Conservation (phyloP, 2,797 vertebrate genomes). For the Jordanella pulchra region DNA sequence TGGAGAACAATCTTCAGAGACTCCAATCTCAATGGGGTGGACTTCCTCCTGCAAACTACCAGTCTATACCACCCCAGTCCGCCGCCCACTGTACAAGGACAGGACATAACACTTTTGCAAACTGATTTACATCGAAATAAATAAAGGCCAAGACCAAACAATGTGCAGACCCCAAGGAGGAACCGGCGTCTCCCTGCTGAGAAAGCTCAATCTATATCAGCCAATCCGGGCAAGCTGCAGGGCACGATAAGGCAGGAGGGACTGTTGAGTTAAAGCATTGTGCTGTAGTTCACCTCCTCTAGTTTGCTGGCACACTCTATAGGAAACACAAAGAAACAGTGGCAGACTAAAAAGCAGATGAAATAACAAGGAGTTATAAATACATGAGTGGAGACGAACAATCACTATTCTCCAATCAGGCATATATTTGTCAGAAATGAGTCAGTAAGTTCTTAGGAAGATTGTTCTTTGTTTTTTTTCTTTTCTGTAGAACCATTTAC, state of each 20-base stretch:
- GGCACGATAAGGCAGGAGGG: constrained; percentile 85
- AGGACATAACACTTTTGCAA: constrained; percentile 91
- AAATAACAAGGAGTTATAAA: constrained; percentile 29
- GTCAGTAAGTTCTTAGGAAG: background rate
- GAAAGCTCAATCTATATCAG: constrained; percentile 80
- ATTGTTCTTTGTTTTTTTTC: background rate
- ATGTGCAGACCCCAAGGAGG: constrained; percentile 85
- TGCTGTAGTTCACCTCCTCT: constrained; percentile 43
- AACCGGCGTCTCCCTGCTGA: constrained; percentile 81
- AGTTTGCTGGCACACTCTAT: constrained; percentile 36
- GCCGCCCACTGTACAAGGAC: constrained; percentile 83
- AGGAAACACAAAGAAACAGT: constrained; percentile 35
- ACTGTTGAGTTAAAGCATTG: constrained; percentile 56
- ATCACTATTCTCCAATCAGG: constrained; percentile 5
- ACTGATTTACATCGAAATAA: constrained; percentile 96
- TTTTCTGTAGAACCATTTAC: too few relatives aligned
- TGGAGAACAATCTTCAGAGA: constrained; percentile 77
- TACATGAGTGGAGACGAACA: constrained; percentile 5
- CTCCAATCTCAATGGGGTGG: constrained; percentile 79
- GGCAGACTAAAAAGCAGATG: constrained; percentile 23
- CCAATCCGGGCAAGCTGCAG: constrained; percentile 85
- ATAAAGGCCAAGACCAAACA: constrained; percentile 89
- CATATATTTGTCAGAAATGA: background rate
- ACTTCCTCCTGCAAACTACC: constrained; percentile 84
- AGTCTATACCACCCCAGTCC: constrained; percentile 43